Evolutionary conservation across 2,888 invertebrate genomes (phyloP).

Genomic region (Drosophila robusta): DNA sequence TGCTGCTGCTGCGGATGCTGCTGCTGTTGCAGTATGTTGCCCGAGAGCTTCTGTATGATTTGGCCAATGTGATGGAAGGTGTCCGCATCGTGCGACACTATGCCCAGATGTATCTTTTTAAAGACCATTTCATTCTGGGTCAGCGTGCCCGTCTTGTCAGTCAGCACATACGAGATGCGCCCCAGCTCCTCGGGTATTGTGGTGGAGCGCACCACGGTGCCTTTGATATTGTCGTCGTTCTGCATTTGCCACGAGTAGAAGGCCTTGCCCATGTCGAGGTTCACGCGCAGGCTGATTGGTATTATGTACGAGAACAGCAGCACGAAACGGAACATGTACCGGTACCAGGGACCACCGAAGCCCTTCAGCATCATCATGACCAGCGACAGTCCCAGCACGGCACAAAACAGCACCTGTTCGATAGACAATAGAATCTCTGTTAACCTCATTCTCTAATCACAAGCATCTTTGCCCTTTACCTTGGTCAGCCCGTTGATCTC

Average conservation of each 20-base stretch:
- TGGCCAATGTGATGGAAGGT: conserved; percentile 85
- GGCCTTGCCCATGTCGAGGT: conserved; percentile 99
- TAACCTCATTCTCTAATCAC: background rate
- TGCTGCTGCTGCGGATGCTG: conserved; percentile 71
- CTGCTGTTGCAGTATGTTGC: conserved; percentile 76
- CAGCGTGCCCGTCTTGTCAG: conserved; percentile 99
- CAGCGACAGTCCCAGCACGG: conserved; percentile 94
- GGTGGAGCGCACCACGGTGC: conserved; percentile 97
- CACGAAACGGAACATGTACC: conserved; percentile 98
- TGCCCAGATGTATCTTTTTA: conserved; percentile 97
- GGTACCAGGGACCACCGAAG: conserved; percentile 97
- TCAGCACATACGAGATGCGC: conserved; percentile 97
- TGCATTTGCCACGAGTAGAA: conserved; percentile 99
- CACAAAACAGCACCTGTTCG: conserved; percentile 91
- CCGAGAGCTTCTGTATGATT: conserved; percentile 81
- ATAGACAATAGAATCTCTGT: background rate
- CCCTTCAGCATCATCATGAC: conserved; percentile 99
- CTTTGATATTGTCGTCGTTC: conserved; percentile 95
- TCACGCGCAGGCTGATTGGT: conserved; percentile 98
- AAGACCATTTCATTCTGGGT: conserved; percentile 99
- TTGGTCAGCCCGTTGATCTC: conserved; percentile 99
- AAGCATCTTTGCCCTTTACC: conserved; percentile 81
- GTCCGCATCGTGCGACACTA: conserved; percentile 94
- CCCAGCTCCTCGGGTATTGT: conserved; percentile 99
- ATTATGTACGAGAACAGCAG: conserved; percentile 99